Percentiles rank a stretch among this genome's conserved stretches.
Evolutionary conservation across 2,113 vertebrate genomes (phyloP).

Genomic region (Larimichthys crocea): DNA sequence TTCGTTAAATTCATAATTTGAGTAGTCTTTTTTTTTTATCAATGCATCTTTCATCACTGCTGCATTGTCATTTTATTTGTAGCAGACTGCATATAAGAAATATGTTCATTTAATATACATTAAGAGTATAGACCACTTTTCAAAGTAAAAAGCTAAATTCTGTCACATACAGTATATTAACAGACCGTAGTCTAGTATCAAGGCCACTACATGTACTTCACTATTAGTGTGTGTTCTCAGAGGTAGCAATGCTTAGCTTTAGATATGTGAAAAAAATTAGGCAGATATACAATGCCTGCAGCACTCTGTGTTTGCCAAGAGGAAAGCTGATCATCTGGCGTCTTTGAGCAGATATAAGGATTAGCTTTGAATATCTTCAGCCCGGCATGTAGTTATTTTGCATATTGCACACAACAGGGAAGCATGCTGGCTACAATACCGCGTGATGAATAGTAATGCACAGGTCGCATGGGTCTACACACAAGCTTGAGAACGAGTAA

Average conservation of each 20-base stretch:
- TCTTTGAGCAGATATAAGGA: conserved; percentile 73
- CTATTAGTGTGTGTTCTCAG: conserved; percentile 36
- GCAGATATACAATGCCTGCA: conserved; percentile 48
- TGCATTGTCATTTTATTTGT: background rate
- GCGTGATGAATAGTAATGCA: conserved; percentile 59
- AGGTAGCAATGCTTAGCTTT: conserved; percentile 24
- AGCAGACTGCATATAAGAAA: background rate
- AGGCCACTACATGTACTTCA: conserved; percentile 15
- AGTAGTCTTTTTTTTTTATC: background rate
- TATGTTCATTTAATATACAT: background rate
- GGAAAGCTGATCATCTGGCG: conserved; percentile 65
- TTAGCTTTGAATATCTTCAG: conserved; percentile 69
- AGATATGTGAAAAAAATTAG: conserved; percentile 29
- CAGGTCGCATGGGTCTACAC: conserved; percentile 40
- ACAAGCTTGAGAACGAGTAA: conserved; percentile 27
- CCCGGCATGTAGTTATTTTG: conserved; percentile 64
- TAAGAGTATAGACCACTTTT: background rate
- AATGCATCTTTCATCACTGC: background rate
- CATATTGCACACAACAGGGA: conserved; percentile 59
- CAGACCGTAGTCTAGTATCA: background rate
- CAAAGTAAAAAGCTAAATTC: background rate
- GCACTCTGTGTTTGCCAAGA: conserved; percentile 57
- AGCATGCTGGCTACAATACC: conserved; percentile 41
- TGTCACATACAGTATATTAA: background rate
- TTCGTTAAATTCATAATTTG: background rate